phyloP scores from a whole-genome alignment of 2,113 vertebrate species.

The Mus pahari region DNA sequence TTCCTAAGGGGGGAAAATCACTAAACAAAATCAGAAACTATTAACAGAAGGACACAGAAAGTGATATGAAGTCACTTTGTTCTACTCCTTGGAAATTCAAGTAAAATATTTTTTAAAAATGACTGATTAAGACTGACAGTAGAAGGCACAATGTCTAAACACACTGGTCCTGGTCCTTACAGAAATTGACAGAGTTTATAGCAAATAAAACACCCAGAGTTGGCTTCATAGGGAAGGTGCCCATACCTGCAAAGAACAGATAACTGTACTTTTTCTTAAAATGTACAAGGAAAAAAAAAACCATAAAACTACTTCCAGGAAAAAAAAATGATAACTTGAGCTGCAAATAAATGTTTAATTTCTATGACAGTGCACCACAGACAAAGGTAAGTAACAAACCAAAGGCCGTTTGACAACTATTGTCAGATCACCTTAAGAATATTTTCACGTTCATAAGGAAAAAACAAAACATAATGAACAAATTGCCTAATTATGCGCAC shows the following conservation, averaged over 20 bases:
- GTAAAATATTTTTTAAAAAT: constrained; percentile 27
- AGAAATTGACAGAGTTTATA: background rate
- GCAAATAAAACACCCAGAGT: background rate
- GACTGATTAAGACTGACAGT: background rate
- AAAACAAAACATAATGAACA: background rate
- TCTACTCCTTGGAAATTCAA: background rate
- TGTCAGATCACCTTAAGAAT: background rate
- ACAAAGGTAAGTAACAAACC: background rate
- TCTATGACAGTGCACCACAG: background rate
- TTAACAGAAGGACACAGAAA: background rate
- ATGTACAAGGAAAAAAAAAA: background rate
- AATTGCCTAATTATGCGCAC: background rate
- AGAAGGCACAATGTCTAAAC: background rate
- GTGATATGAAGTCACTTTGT: background rate
- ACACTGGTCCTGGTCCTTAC: background rate
- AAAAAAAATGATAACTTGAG: background rate
- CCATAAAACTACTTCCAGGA: background rate
- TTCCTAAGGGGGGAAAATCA: background rate
- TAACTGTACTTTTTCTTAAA: background rate
- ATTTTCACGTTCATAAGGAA: background rate
- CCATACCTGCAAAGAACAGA: background rate
- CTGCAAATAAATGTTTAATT: background rate
- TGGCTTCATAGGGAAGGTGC: background rate
- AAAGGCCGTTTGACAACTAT: background rate
- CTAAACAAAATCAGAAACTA: constrained; percentile 6